A percentile compares a stretch with the other conserved stretches of the same genome.
phyloP scores from a whole-genome alignment of 2,888 invertebrate genomes.

The Drosophila putrida region DNA sequence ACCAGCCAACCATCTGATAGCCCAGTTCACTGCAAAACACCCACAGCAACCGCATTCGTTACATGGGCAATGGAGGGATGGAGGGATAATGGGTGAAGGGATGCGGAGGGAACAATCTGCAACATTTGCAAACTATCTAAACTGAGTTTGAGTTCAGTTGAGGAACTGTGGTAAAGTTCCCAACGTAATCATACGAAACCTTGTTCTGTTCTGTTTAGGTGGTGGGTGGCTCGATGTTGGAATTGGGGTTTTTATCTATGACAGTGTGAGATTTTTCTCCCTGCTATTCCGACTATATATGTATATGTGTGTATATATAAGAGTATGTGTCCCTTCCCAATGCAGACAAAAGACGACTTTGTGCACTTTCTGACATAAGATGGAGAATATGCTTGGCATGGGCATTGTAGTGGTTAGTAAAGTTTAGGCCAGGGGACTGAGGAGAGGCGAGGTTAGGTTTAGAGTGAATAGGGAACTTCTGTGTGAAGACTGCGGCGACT shows the following conservation, averaged over 20 bases:
- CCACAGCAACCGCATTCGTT: conserved; percentile 71
- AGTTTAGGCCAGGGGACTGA: neutral
- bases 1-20: conserved; percentile 35
- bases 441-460: neutral
- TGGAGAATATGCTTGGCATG: conserved; percentile 62
- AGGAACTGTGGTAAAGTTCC: conserved; percentile 79
- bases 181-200: conserved; percentile 79
- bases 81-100: neutral
- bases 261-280: conserved; percentile 22
- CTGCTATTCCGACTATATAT: conserved; percentile 31
- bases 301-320: conserved; percentile 4
- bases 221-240: conserved; percentile 28
- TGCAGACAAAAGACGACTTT: conserved; percentile 78
- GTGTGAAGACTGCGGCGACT: conserved; percentile 40
- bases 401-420: conserved; percentile 47
- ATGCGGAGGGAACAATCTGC: conserved; percentile 33
- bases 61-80: conserved; percentile 27
- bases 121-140: conserved; percentile 79
- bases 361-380: conserved; percentile 75
- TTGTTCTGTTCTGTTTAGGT: conserved; percentile 66
- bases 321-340: conserved; percentile 43
- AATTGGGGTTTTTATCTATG: neutral
- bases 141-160: conserved; percentile 74
- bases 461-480: conserved; percentile 11
- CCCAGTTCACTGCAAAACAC: conserved; percentile 65